Base-by-base conservation (phyloP, 2,113 vertebrate genomes). In the Crotophaga sulcirostris region DNA sequence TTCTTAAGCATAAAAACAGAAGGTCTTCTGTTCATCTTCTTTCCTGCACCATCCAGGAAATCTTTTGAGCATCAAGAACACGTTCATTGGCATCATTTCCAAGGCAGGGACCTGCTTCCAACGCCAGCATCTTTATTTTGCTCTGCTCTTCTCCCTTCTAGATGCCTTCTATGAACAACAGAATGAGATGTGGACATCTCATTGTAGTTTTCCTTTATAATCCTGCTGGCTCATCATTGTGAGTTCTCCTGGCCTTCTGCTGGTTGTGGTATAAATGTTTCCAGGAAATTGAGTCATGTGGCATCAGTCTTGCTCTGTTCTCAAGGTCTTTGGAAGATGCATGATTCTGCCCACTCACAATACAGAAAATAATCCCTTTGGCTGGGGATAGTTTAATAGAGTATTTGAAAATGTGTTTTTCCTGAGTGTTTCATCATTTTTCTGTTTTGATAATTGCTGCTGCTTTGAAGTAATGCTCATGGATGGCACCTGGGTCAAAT, bases 231-330 rank as follows among this genome's bases (percentile, higher is more conserved):
- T 55, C 4, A 0, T 78, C 38, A 36, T 38, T 0, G 1, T 18
- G 56, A 63, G 13, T 10, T 81, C 28, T 51, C 49, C 52, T 81
- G 58, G 16, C 49, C 5, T 40, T 55, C 63, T 69, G 40, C 63
- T 87, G 31, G 1, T 34, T 9, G 1, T 18, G 45, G 31, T 6
- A 4, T 23, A 23, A 4, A 1, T 31, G n/a, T n/a, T 73, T 45
- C 34, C 76, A n/a, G 11, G 36, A 7, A 25, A 13, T 16, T 17
- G 40, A 40, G 45, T 4, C 0, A 1, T 0, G 8, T 26, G 26
- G 16, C 45, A 11, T 52, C 28, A 31, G 54, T 38, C 44, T 44
- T 45, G 34, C 58, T 55, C 38, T 62, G 70, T 29, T 87, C 38
- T 72, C 40, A 17, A 16, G 34, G 60, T 2, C 42, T 83, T 2